Percentiles rank a stretch among this genome's conserved stretches.
These are phyloP conservation scores for Drosophila sproati DNA, from an alignment of 1,140 invertebrate species.

Conservation along the genomic window DNA sequence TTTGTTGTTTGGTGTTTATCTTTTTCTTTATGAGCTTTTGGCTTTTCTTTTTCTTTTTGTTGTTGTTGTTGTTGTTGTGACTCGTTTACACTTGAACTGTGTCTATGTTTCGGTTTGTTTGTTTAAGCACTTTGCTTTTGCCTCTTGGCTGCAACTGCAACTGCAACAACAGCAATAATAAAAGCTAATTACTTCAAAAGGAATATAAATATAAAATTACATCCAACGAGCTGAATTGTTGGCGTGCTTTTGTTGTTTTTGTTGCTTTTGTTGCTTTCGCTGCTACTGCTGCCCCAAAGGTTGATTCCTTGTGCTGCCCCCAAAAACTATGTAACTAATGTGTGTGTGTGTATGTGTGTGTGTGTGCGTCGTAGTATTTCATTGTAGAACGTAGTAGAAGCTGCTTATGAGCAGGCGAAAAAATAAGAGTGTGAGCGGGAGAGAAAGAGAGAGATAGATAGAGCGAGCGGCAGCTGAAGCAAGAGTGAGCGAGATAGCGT, in stretches of 20 bases:
- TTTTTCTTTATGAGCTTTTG: constrained; percentile 6
- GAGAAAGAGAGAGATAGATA: background rate
- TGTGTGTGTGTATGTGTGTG: constrained; percentile 21
- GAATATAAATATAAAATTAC: background rate
- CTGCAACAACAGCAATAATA: constrained; percentile 15
- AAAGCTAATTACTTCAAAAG: constrained; percentile 2
- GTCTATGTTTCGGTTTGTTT: constrained; percentile 14
- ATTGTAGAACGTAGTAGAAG: constrained; percentile 77
- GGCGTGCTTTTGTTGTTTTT: constrained; percentile 5
- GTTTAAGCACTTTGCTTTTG: constrained; percentile 9
- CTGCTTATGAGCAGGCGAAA: background rate
- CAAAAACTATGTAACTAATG: constrained; percentile 68
- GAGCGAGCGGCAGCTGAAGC: too few relatives aligned
- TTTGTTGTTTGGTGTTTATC: constrained; percentile 16
- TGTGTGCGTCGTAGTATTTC: constrained; percentile 71
- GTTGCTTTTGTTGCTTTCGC: constrained; percentile 7
- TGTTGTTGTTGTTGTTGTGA: constrained; percentile 7
- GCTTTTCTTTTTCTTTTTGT: constrained; percentile 10
- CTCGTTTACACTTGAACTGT: constrained; percentile 18
- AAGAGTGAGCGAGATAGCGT: background rate
- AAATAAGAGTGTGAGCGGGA: background rate
- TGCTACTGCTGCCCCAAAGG: constrained; percentile 4
- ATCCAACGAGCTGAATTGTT: background rate
- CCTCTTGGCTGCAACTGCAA: constrained; percentile 28
- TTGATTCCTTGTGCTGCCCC: constrained; percentile 54